Evolutionary conservation across 35 echinoderm and acorn worm species (phyloP), one percentile per base, ranked within the genome.

Genomic region (Ophiothrix spiculata): DNA sequence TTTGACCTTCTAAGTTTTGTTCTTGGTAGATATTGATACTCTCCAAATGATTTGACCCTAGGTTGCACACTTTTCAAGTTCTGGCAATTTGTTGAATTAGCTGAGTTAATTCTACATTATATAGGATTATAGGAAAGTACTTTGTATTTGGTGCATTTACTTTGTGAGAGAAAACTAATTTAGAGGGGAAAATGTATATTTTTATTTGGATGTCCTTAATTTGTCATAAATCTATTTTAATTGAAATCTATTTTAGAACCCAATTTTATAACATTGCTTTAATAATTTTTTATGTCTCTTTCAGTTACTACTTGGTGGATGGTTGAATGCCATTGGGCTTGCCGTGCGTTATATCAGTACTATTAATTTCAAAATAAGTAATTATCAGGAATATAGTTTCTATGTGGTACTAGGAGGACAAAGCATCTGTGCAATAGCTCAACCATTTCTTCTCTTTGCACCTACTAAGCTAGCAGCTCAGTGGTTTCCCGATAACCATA

Each of bases 381-480:
- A n/a, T n/a, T n/a, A 15, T 28, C 60, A 34, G 33, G 76, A 89
- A 2, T 35, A 86, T 49, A 60, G 75, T 32, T 88, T 87, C 28
- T 75, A 82, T 23, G 81, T 98, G 34, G 82, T 94, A 1, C 37
- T 94, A 39, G 75, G 81, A 4, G 96, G 96, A 0, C 96, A 99
- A 40, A 63, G 77, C 41, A 33, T 94, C 0, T 81, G 86, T 33
- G 93, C 96, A 0, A 79, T 91, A 31, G 92, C 92, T 10, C 96
- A 99, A 39, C 92, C 96, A 4, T 81, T 91, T 83, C 77, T 90
- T 84, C 81, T 86, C 8, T 97, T 99, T 73, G 49, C 92, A 21
- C 92, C 96, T 0, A 99, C 96, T 29, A 99, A 99, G 54, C 76
- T 99, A 32, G 96, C 96, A 16, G 96, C 96, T 16, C 37, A 77